Evolutionary conservation across 2,888 invertebrate genomes (phyloP).

Genomic region (Cephalotes varians): DNA sequence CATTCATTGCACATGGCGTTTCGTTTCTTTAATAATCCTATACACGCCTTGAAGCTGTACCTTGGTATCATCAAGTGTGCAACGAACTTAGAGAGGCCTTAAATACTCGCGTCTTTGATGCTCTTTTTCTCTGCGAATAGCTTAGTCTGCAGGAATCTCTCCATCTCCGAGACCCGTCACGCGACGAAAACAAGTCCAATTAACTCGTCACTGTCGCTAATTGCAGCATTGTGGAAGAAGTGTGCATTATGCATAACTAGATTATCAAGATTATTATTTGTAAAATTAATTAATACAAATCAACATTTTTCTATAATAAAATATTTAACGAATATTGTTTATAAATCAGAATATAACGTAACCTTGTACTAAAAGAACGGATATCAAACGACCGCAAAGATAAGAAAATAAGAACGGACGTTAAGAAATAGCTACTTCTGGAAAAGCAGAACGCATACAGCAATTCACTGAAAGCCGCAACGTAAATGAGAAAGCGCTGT

Average conservation of each 20-base stretch:
- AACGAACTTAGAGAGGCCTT: conserved; percentile 29
- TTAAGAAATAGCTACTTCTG: conserved; percentile 65
- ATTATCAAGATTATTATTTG: conserved; percentile 33
- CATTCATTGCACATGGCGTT: background rate
- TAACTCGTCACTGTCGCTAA: conserved; percentile 81
- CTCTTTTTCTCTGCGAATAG: conserved; percentile 58
- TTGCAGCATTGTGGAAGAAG: conserved; percentile 72
- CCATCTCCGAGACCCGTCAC: conserved; percentile 75
- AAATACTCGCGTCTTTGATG: conserved; percentile 37
- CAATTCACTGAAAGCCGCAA: conserved; percentile 56
- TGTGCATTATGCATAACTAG: conserved; percentile 66
- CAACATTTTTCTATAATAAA: background rate
- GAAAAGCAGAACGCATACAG: conserved; percentile 58
- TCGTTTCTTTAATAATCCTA: conserved; percentile 34
- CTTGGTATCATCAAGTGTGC: conserved; percentile 25
- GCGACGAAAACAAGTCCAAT: conserved; percentile 81
- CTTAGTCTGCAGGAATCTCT: conserved; percentile 66
- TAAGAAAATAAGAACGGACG: conserved; percentile 27
- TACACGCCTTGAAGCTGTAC: background rate
- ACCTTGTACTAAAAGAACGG: background rate
- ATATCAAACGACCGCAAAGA: background rate
- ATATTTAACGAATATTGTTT: background rate
- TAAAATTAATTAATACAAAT: background rate
- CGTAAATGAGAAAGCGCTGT: conserved; percentile 45
- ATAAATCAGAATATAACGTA: background rate